Evolutionary conservation across 2,888 invertebrate species (phyloP), one percentile per base, ranked within the genome.

Genomic region (Coelopa pilipes): DNA sequence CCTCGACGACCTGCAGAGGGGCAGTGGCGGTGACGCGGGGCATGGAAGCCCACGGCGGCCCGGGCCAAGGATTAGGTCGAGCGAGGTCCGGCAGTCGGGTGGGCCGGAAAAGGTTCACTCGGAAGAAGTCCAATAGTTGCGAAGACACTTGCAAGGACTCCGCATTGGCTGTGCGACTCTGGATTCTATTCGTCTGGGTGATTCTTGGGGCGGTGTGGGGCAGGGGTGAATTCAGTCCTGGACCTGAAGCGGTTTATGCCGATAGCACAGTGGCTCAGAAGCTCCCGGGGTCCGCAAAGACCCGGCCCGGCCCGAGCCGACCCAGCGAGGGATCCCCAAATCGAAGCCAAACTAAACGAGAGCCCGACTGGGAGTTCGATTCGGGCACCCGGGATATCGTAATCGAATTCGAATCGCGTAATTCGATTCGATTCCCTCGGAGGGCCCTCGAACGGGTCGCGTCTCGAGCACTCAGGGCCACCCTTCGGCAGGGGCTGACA

Each of bases 21-120:
- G 55, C 19, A 55, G n/a, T n/a, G 65, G 67, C 79, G 81, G 83
- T 82, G 82, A 82, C 83, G 83, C 80, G 81, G 83, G 81, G 82
- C 53, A 60, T 60, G 72, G 34, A 73, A 68, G 67, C 62, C 62
- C 45, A 49, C 46, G 19, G 66, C 60, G 67, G 68, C 46, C 46
- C 45, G 65, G 45, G 46, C 63, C 53, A 70, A 62, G 62, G 70
- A 70, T 53, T 55, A 63, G 50, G 13, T 46, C 49, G 17, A 34
- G 53, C 53, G 34, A 34, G n/a, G 12, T 9, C 49, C 12, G 11
- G 19, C 49, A 65, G 45, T 13, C 12, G 49, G 12, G 1, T 2
- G 49, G 12, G 1, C n/a, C 4, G 67, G 15, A 17, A 9, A 66
- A 21, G 65, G 11, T 57, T 55, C 34, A n/a, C 12, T 69, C 10